phyloP scores from a whole-genome alignment of 2,888 invertebrate genomes.

The Drosophila sordidula region DNA sequence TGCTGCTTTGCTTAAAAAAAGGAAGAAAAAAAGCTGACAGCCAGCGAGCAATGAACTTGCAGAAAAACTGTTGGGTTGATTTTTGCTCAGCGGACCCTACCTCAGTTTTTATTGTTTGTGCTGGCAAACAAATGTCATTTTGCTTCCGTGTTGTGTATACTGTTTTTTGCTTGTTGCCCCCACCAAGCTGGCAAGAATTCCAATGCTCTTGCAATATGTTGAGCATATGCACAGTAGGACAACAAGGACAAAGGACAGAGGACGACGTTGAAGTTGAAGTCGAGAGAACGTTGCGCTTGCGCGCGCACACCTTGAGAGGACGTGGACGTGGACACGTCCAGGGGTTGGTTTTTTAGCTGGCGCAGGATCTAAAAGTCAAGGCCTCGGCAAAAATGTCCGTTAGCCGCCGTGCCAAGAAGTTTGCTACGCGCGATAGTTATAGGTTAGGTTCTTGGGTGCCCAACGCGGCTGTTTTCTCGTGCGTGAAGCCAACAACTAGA shows the following conservation, averaged over 20 bases:
- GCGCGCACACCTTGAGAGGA: slow-evolving; percentile 76
- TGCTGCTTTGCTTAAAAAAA: slow-evolving; percentile 18
- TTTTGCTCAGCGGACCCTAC: slow-evolving; percentile 53
- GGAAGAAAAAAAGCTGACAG: slow-evolving; percentile 20
- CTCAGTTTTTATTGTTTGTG: slow-evolving; percentile 19
- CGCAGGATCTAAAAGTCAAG: slow-evolving; percentile 64
- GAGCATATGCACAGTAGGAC: slow-evolving; percentile 65
- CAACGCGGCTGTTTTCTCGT: slow-evolving; percentile 23
- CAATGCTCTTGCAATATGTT: slow-evolving; percentile 61
- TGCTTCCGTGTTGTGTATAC: not conserved
- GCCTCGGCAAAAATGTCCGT: slow-evolving; percentile 62
- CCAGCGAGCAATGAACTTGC: slow-evolving; percentile 67
- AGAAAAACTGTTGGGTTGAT: slow-evolving; percentile 47
- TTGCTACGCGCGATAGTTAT: slow-evolving; percentile 43
- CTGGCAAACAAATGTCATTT: slow-evolving; percentile 68
- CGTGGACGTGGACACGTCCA: slow-evolving; percentile 8
- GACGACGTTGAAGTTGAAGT: slow-evolving; percentile 5
- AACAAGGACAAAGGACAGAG: slow-evolving; percentile 32
- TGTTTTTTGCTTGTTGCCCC: slow-evolving; percentile 16
- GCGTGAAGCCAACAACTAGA: slow-evolving; percentile 66
- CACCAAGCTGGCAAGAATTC: slow-evolving; percentile 46
- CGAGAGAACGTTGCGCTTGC: slow-evolving; percentile 63
- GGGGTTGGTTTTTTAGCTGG: slow-evolving; percentile 57
- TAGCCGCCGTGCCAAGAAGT: slow-evolving; percentile 46
- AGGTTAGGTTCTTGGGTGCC: slow-evolving; percentile 34